Percentiles rank a stretch among this genome's conserved stretches.
These are phyloP conservation scores for Nibea coibor DNA, from an alignment of 2,113 vertebrate species.

Conservation along the genomic window DNA sequence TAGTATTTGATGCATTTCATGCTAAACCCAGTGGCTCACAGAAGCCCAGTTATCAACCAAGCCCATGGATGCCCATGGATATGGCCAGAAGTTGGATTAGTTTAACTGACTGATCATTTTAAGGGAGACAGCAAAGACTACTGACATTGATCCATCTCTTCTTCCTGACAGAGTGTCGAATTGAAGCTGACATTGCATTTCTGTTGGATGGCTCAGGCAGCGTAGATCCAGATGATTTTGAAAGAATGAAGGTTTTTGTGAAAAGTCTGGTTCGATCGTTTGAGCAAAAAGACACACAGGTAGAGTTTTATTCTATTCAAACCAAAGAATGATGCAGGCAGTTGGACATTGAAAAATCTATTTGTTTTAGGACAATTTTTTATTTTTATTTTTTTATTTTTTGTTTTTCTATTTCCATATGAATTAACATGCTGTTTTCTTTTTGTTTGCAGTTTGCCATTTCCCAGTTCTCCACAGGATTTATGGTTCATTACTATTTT, in stretches of 20 bases:
- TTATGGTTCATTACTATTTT: slow-evolving; percentile 35
- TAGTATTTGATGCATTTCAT: not conserved
- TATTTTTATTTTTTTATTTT: not conserved
- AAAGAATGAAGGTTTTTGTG: slow-evolving; percentile 72
- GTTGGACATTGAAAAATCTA: not conserved
- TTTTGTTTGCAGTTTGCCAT: slow-evolving; percentile 79
- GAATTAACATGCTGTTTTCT: not conserved
- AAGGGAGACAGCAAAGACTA: no score
- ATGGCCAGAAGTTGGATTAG: no score
- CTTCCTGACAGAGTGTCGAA: slow-evolving; percentile 69
- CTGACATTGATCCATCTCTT: not conserved
- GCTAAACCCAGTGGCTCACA: no score
- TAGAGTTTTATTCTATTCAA: slow-evolving; percentile 5
- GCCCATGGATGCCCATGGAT: no score
- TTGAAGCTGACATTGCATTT: slow-evolving; percentile 77
- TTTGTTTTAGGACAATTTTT: not conserved
- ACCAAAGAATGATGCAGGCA: not conserved
- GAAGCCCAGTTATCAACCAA: not conserved
- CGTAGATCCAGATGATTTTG: fast-evolving
- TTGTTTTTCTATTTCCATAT: not conserved
- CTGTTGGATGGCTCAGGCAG: slow-evolving; percentile 83
- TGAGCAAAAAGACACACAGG: slow-evolving; percentile 40
- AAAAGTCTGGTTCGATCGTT: slow-evolving; percentile 53
- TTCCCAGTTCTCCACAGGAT: not conserved
- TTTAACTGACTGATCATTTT: no score